phyloP scores from a whole-genome alignment of 2,797 vertebrate genomes.

The Fundulus diaphanus region DNA sequence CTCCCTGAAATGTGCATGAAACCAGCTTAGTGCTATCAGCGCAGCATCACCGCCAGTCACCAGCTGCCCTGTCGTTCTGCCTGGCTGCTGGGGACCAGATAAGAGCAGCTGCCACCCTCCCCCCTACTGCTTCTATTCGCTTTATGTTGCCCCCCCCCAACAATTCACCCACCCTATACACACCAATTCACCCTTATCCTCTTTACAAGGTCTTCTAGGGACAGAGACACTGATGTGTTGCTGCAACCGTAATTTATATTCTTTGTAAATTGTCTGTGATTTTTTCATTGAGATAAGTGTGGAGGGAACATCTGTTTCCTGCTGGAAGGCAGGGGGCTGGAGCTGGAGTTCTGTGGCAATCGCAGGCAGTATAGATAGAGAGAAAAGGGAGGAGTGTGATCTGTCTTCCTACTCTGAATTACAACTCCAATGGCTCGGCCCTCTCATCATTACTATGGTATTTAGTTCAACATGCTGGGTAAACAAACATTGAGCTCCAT shows the following conservation, averaged over 20 bases:
- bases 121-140: conserved; percentile 56
- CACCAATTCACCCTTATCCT: conserved; percentile 73
- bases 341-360: conserved; percentile 72
- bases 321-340: conserved; percentile 69
- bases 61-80: conserved; percentile 75
- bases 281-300: conserved; percentile 81
- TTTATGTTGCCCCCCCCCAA: conserved; percentile 60
- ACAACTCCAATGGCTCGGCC: conserved; percentile 60
- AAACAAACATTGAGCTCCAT: conserved; percentile 69
- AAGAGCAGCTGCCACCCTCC: conserved; percentile 68
- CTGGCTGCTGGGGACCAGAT: conserved; percentile 79
- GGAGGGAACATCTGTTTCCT: conserved; percentile 81
- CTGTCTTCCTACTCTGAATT: conserved; percentile 68
- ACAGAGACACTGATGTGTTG: conserved; percentile 69
- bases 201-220: conserved; percentile 74
- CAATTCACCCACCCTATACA: conserved; percentile 60
- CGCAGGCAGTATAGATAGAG: conserved; percentile 69
- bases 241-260: conserved; percentile 80
- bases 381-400: conserved; percentile 59
- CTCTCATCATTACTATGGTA: conserved; percentile 66
- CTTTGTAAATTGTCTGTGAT: conserved; percentile 83
- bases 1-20: conserved; percentile 79
- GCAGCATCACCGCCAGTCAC: conserved; percentile 79
- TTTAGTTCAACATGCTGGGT: conserved; percentile 63
- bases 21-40: conserved; percentile 78